These are phyloP conservation scores for Phalacrocorax brasilianus DNA, from an alignment of 2,113 vertebrate genomes.

Conservation along the genomic window DNA sequence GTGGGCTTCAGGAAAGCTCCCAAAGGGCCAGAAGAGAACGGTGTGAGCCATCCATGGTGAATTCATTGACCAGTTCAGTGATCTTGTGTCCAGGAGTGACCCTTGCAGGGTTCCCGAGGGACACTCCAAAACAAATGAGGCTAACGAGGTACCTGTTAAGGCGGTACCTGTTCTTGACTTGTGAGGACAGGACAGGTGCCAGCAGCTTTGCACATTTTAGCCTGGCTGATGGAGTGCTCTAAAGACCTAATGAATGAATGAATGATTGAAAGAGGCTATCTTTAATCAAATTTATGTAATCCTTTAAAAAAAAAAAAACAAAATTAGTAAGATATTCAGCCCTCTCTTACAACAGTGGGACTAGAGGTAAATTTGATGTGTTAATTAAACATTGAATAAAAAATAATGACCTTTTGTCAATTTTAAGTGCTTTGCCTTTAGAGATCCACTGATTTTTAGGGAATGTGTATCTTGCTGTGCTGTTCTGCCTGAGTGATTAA, in stretches of 20 bases:
- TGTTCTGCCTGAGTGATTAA: neutral
- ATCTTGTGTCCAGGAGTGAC: neutral
- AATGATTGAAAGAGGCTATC: neutral
- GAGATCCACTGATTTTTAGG: neutral
- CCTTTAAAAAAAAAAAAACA: neutral
- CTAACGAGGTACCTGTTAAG: neutral
- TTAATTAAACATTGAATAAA: slow-evolving; percentile 30
- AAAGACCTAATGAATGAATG: neutral
- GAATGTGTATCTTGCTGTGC: neutral
- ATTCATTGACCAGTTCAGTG: neutral
- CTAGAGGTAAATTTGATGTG: neutral
- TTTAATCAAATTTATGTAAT: neutral
- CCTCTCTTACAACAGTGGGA: neutral
- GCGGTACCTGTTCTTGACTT: neutral
- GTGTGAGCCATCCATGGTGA: neutral
- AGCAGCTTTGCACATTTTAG: neutral
- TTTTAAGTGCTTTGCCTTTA: slow-evolving; percentile 30
- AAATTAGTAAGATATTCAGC: neutral
- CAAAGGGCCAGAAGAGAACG: neutral
- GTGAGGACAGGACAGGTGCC: neutral
- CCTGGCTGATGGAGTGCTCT: neutral
- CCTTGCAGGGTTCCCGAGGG: neutral
- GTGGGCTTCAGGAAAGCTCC: neutral
- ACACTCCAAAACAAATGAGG: neutral
- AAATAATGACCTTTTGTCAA: neutral